Evolutionary conservation across 2,888 invertebrate genomes (phyloP).

Genomic region (Chesias legatella): DNA sequence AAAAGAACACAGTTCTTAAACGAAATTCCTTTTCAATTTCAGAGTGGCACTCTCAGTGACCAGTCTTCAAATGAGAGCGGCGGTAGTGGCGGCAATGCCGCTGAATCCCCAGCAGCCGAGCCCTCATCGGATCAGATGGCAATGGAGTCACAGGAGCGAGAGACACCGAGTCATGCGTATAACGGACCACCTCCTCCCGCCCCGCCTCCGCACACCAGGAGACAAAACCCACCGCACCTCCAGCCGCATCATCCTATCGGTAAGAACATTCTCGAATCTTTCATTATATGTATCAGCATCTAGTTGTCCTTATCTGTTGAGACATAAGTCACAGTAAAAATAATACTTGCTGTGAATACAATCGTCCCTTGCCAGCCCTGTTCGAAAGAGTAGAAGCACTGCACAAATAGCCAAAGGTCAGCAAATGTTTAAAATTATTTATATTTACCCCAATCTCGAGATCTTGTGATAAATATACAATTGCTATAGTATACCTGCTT

Average conservation of each 20-base stretch:
- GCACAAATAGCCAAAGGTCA: too few species aligned
- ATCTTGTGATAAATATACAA: too few species aligned
- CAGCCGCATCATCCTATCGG: slow-evolving; percentile 78
- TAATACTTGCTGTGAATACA: too few species aligned
- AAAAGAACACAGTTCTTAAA: not conserved
- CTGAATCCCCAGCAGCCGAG: slow-evolving; percentile 72
- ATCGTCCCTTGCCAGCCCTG: too few species aligned
- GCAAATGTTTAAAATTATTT: too few species aligned
- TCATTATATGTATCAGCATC: too few species aligned
- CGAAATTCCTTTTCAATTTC: slow-evolving; percentile 38
- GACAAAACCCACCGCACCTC: slow-evolving; percentile 85
- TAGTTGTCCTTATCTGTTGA: too few species aligned
- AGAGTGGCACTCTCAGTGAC: slow-evolving; percentile 66
- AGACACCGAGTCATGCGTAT: slow-evolving; percentile 74
- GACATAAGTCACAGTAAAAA: too few species aligned
- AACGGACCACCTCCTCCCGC: slow-evolving; percentile 78
- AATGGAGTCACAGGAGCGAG: slow-evolving; percentile 85
- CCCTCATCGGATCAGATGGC: slow-evolving; percentile 85
- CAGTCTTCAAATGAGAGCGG: slow-evolving; percentile 75
- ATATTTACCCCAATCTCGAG: too few species aligned
- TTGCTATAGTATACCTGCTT: too few species aligned
- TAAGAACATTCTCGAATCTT: slow-evolving; percentile 33
- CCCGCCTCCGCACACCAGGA: slow-evolving; percentile 86
- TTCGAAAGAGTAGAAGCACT: too few species aligned
- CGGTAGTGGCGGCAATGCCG: slow-evolving; percentile 77